A percentile compares a stretch with the other conserved stretches of the same genome.
phyloP scores from a whole-genome alignment of 92 coral and sea anemone species.

The Phenganax marumi region DNA sequence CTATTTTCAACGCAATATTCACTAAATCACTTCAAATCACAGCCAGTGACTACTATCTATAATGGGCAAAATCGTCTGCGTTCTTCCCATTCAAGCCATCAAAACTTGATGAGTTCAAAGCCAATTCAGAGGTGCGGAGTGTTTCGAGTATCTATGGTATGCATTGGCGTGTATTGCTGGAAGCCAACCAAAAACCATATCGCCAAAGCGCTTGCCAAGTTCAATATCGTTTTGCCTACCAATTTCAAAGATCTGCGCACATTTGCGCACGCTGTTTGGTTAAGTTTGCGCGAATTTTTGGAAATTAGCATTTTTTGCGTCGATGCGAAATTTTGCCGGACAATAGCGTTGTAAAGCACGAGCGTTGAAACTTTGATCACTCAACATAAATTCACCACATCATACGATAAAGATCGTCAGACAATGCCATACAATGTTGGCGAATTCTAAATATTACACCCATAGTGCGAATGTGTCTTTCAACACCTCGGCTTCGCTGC shows the following conservation, averaged over 20 bases:
- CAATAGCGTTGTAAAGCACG: neutral
- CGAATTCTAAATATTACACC: conserved; percentile 24
- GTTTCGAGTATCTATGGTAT: conserved; percentile 20
- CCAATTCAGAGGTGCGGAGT: conserved; percentile 18
- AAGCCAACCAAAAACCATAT: neutral
- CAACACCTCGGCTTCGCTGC: conserved; percentile 12
- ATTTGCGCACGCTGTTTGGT: neutral
- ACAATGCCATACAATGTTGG: neutral
- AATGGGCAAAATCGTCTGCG: conserved; percentile 11
- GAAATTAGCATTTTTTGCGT: too few relatives aligned
- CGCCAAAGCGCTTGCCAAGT: conserved; percentile 9
- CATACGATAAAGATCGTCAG: conserved; percentile 39
- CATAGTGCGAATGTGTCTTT: conserved; percentile 20
- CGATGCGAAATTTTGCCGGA: neutral
- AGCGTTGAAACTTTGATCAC: conserved; percentile 7
- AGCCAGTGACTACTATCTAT: neutral
- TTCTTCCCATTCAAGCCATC: conserved; percentile 6
- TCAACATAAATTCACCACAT: conserved; percentile 32
- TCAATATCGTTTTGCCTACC: neutral
- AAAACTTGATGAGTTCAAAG: neutral
- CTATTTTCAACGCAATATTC: neutral
- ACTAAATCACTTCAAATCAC: neutral
- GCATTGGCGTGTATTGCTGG: neutral
- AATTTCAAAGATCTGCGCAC: neutral
- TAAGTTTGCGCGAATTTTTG: neutral